These are phyloP conservation scores for Actinia tenebrosa DNA, from an alignment of 64 coral and sea anemone genomes.

Conservation along the genomic window DNA sequence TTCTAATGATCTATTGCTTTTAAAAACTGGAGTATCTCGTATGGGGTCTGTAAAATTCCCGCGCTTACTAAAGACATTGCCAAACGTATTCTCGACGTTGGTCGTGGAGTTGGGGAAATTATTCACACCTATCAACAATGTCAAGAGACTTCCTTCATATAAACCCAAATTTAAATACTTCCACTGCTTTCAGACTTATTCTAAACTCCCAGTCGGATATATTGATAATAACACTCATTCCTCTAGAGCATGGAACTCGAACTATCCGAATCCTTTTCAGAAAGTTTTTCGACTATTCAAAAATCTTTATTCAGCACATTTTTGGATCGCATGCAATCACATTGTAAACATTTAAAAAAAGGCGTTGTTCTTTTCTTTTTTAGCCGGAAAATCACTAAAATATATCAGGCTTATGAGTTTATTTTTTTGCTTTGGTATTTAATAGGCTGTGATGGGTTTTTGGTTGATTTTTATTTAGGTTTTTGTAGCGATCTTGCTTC, in stretches of 20 bases:
- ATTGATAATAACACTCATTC: background rate
- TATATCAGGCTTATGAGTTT: background rate
- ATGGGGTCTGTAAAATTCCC: background rate
- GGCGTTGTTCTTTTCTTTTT: background rate
- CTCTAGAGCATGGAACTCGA: background rate
- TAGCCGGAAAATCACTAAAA: background rate
- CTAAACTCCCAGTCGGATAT: background rate
- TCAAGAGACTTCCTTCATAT: background rate
- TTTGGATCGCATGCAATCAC: background rate
- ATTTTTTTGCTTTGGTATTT: background rate
- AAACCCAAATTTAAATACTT: background rate
- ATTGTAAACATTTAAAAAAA: background rate
- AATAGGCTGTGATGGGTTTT: background rate
- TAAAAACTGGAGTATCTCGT: background rate
- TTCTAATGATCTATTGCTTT: background rate
- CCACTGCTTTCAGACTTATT: background rate
- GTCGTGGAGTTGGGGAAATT: background rate
- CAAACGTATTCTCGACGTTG: background rate
- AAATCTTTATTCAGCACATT: slow-evolving; percentile 2
- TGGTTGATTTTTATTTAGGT: background rate
- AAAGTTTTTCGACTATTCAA: background rate
- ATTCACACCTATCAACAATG: background rate
- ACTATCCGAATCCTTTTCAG: background rate
- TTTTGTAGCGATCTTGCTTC: background rate
- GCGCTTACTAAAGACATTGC: background rate